Conservation (phyloP, 2,113 vertebrate species). For the Macheiramphus alcinus region DNA sequence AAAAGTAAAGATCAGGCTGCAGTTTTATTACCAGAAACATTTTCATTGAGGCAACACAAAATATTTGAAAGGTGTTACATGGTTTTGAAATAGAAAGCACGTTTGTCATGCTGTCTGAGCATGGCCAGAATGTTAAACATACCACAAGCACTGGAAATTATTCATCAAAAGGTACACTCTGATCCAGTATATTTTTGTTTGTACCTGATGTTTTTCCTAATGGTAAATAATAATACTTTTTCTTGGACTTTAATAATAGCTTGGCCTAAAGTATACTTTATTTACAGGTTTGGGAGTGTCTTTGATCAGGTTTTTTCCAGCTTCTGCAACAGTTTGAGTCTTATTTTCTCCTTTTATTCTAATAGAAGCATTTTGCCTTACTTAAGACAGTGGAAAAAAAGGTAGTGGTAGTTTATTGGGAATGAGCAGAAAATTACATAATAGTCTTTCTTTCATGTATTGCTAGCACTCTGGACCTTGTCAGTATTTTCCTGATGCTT, state of each 20-base stretch:
- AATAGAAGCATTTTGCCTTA: not conserved
- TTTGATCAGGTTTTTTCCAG: not conserved
- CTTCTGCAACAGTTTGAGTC: not conserved
- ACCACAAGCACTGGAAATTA: not conserved
- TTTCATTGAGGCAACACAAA: not conserved
- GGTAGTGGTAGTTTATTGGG: not conserved
- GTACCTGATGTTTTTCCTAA: not conserved
- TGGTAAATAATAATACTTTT: not conserved
- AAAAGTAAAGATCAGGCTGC: not conserved
- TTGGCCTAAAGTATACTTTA: not conserved
- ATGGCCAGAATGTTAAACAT: not conserved
- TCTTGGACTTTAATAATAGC: not conserved
- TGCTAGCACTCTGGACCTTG: not conserved
- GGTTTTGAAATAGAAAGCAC: not conserved
- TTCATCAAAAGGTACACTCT: not conserved
- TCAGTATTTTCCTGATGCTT: not conserved
- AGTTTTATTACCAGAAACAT: not conserved
- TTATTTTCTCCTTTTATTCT: not conserved
- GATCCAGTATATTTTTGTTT: not conserved
- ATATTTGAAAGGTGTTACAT: not conserved
- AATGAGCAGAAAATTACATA: not conserved
- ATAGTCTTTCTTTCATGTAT: not conserved
- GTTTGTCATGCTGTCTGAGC: not conserved
- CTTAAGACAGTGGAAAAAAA: rapidly evolving
- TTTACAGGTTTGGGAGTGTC: not conserved